A percentile compares a stretch with the other conserved stretches of the same genome.
phyloP scores from a whole-genome alignment of 1,140 invertebrate genomes.

The Meloidogyne exigua region DNA sequence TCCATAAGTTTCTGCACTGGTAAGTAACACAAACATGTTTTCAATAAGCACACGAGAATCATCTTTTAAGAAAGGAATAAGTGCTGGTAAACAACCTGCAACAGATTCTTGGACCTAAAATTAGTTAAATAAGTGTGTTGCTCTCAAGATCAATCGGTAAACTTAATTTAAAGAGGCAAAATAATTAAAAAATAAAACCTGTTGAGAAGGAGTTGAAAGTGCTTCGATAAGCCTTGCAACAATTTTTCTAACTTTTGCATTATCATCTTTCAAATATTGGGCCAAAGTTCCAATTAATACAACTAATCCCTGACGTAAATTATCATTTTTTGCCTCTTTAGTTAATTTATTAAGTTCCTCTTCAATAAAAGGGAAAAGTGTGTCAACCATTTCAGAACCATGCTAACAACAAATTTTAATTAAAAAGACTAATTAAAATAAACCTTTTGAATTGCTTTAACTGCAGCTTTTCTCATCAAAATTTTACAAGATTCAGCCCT shows the following conservation, averaged over 20 bases:
- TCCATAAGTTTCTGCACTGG: conserved; percentile 93
- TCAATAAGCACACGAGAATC: conserved; percentile 83
- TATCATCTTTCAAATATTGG: conserved; percentile 85
- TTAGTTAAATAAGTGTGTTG: no score
- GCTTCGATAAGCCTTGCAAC: conserved; percentile 84
- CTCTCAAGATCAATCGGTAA: no score
- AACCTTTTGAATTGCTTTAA: conserved; percentile 78
- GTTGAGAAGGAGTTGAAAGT: conserved; percentile 90
- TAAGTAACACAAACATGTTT: conserved; percentile 80
- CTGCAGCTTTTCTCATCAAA: conserved; percentile 88
- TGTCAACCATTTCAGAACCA: conserved; percentile 66
- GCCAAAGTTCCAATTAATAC: conserved; percentile 94
- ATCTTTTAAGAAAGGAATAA: conserved; percentile 85
- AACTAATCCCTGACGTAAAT: conserved; percentile 88
- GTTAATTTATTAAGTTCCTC: conserved; percentile 75
- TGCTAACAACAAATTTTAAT: conserved; percentile 41
- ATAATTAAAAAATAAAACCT: conserved; percentile 67
- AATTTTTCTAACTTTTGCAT: conserved; percentile 86
- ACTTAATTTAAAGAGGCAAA: no score
- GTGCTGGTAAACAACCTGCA: conserved; percentile 86
- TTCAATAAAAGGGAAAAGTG: conserved; percentile 74
- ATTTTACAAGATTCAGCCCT: conserved; percentile 77
- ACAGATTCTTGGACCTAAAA: conserved; percentile 91
- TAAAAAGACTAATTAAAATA: background rate
- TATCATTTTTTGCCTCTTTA: conserved; percentile 85